phyloP scores from a whole-genome alignment of 2,797 vertebrate genomes.

The Euphonia xanthogaster region DNA sequence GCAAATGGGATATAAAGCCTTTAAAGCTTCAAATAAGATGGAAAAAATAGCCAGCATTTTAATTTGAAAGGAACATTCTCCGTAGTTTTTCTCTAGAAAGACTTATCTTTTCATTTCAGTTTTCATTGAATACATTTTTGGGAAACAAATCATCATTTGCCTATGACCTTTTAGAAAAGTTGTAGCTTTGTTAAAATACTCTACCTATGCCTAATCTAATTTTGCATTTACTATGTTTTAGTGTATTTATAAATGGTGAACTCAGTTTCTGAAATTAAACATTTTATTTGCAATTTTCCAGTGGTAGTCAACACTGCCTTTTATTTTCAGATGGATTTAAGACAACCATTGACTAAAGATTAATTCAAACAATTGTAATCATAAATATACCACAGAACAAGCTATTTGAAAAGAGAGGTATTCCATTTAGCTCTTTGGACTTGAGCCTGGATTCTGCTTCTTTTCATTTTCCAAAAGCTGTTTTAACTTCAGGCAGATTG shows the following conservation, averaged over 20 bases:
- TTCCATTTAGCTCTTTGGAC: not conserved
- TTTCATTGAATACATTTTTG: conserved; percentile 53
- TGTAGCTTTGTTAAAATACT: conserved; percentile 77
- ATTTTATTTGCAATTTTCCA: conserved; percentile 82
- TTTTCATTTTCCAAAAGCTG: not conserved
- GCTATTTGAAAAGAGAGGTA: not conserved
- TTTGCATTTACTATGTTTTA: conserved; percentile 79
- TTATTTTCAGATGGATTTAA: conserved; percentile 49
- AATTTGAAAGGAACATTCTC: conserved; percentile 38
- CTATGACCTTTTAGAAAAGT: conserved; percentile 70
- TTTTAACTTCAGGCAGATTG: not conserved
- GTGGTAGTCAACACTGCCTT: conserved; percentile 59
- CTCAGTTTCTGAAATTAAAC: conserved; percentile 83
- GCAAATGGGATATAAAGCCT: conserved; percentile 44
- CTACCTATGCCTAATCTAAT: conserved; percentile 75
- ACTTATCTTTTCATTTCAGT: conserved; percentile 58
- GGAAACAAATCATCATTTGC: conserved; percentile 65
- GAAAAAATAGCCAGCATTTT: conserved; percentile 57
- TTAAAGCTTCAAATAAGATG: conserved; percentile 26
- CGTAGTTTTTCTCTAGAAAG: not conserved
- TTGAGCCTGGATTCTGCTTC: not conserved
- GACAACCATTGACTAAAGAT: not conserved
- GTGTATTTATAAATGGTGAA: conserved; percentile 85
- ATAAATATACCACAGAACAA: not conserved
- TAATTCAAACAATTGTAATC: not conserved